Percentiles rank a stretch among this genome's conserved stretches.
Conservation (phyloP, 2,888 invertebrate genomes). For the Drosophila dives region DNA sequence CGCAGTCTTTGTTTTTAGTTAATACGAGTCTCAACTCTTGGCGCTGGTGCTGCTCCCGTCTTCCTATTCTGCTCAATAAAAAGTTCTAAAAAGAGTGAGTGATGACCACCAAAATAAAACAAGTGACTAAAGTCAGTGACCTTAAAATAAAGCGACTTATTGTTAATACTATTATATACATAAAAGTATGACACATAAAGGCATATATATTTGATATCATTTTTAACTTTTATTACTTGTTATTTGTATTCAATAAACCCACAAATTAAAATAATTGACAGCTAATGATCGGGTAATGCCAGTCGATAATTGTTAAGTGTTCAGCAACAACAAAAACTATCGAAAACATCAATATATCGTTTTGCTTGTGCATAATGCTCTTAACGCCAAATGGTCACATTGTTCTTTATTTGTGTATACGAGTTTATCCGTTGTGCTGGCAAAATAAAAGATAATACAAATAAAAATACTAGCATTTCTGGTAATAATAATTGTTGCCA, state of each 20-base stretch:
- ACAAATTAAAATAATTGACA: not conserved
- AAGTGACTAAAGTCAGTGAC: not conserved
- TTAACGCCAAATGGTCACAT: conserved; percentile 31
- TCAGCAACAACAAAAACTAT: not conserved
- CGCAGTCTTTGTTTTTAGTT: conserved; percentile 24
- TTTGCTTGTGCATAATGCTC: not conserved
- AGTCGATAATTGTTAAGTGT: not conserved
- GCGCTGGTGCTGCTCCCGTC: not conserved
- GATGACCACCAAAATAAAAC: not conserved
- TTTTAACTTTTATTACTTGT: not conserved
- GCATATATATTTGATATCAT: not conserved
- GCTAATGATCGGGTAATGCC: not conserved
- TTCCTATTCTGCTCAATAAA: not conserved
- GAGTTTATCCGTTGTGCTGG: conserved; percentile 39
- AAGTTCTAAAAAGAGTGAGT: conserved; percentile 6
- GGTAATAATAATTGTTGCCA: conserved; percentile 35
- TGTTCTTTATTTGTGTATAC: conserved; percentile 42
- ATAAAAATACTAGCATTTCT: conserved; percentile 25
- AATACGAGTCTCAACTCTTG: not conserved
- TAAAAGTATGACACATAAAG: not conserved
- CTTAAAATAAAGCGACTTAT: not conserved
- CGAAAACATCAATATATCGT: not conserved
- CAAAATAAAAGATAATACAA: conserved; percentile 7
- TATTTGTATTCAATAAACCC: not conserved
- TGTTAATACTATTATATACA: not conserved